Base-by-base conservation (phyloP, 64 coral and sea anemone species). In the Montipora efflorescens region DNA sequence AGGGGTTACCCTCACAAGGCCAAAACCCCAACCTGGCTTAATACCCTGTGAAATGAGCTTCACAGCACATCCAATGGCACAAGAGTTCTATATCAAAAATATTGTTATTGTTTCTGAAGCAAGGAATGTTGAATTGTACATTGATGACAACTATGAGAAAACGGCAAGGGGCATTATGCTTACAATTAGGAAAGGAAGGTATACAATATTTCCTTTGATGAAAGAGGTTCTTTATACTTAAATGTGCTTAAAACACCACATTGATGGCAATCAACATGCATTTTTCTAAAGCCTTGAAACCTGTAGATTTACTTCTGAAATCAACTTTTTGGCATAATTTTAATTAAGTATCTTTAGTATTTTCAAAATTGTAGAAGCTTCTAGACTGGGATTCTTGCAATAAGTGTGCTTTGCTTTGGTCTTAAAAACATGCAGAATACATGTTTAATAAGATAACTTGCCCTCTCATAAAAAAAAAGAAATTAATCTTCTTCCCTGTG, bases 101-200 rank as follows among this genome's bases (percentile, higher is more conserved):
- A 90, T 98, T 48, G 96, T 98, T 47, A 98, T 98, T 87, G 96
- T 98, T 36, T 98, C 96, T 21, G 96, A 98, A 93, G 96, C 96
- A 46, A 98, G 96, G 46, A 98, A 98, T 90, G 91, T 98, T 85
- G 96, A 98, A 90, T 79, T 98, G 79, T 98, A 98, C 73, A 82
- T 98, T 81, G 91, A 98, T 90, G 94, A 93, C 16, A 95, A 58
- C 59, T 98, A 98, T 78, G 96, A 92, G 7, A 98, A 93, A 88
- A 98, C 94, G 48, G 96, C 96, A 21, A 98, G 89, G 89, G 96
- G 96, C 50, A 98, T 98, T 58, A 98, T 98, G 96, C 87, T 98
- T 4, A 98, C 96, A 14, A 98, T 98, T 59, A 81, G 90, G 57
- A 98, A 95, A 84, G 96, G 96, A 50, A 95, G 96, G 96, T 98